A percentile compares a stretch with the other conserved stretches of the same genome.
phyloP scores from a whole-genome alignment of 2,797 vertebrate species.

The Vultur gryphus region DNA sequence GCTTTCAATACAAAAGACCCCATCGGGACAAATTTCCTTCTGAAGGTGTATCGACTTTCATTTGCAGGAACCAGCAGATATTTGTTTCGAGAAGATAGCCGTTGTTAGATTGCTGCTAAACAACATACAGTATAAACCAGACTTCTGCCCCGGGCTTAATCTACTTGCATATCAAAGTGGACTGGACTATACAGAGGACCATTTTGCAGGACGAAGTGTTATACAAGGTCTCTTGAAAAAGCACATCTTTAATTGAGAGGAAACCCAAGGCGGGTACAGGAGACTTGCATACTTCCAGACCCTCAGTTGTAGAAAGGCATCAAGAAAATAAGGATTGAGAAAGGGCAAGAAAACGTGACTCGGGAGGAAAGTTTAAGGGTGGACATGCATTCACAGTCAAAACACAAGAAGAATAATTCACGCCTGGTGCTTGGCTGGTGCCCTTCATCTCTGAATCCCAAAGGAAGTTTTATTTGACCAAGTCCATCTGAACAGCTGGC shows the following conservation, averaged over 20 bases:
- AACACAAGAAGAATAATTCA: background rate
- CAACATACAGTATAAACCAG: background rate
- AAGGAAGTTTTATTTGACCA: background rate
- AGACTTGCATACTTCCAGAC: background rate
- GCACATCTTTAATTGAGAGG: background rate
- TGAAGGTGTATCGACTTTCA: conserved; percentile 50
- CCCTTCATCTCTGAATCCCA: background rate
- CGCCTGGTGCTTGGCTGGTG: background rate
- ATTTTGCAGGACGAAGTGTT: background rate
- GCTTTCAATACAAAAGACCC: conserved; percentile 43
- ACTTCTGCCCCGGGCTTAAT: background rate
- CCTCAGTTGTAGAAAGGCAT: background rate
- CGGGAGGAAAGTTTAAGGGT: background rate
- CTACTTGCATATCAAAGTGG: background rate
- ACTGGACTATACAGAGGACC: background rate
- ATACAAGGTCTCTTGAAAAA: background rate
- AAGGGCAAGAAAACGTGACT: background rate
- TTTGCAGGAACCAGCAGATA: conserved; percentile 35
- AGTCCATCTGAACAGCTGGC: background rate
- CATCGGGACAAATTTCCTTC: conserved; percentile 42
- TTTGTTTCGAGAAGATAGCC: conserved; percentile 24
- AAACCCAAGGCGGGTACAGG: background rate
- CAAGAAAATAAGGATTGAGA: background rate
- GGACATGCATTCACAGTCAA: background rate
- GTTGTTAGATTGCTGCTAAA: conserved; percentile 12